These are phyloP conservation scores for Pterostichus madidus DNA, from an alignment of 2,888 invertebrate genomes.

Conservation along the genomic window DNA sequence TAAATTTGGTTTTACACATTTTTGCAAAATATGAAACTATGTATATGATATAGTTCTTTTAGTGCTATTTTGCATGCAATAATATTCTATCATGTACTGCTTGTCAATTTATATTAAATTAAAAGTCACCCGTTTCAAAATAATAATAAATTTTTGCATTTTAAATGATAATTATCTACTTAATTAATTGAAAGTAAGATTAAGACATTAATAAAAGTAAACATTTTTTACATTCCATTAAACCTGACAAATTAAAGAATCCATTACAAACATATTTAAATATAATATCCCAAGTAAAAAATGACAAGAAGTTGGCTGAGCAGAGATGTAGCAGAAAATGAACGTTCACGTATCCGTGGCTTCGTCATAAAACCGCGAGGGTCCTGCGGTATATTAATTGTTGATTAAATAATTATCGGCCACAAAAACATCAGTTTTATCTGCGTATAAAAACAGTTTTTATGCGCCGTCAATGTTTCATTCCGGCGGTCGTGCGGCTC, in stretches of 20 bases:
- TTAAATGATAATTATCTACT: background rate
- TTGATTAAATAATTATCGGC: constrained; percentile 67
- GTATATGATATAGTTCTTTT: no score
- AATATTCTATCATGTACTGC: no score
- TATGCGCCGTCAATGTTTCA: constrained; percentile 50
- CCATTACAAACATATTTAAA: constrained; percentile 35
- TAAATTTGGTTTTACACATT: no score
- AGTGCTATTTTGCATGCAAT: no score
- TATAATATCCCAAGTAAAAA: constrained; percentile 21
- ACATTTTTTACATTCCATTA: constrained; percentile 20
- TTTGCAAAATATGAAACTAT: no score
- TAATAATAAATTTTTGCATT: constrained; percentile 18
- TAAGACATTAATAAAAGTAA: constrained; percentile 38
- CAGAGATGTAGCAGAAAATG: constrained; percentile 1
- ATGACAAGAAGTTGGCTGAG: background rate
- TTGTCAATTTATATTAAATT: no score
- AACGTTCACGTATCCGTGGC: background rate
- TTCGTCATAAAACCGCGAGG: constrained; percentile 38
- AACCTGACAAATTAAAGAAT: constrained; percentile 41
- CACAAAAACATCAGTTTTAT: constrained; percentile 65
- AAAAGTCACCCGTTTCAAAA: background rate
- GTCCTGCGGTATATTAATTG: constrained; percentile 62
- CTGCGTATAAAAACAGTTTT: constrained; percentile 57
- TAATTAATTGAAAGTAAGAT: constrained; percentile 34
- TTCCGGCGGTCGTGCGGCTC: constrained; percentile 45